Evolutionary conservation across 2,888 invertebrate genomes (phyloP).

Genomic region (Thumatha senex): DNA sequence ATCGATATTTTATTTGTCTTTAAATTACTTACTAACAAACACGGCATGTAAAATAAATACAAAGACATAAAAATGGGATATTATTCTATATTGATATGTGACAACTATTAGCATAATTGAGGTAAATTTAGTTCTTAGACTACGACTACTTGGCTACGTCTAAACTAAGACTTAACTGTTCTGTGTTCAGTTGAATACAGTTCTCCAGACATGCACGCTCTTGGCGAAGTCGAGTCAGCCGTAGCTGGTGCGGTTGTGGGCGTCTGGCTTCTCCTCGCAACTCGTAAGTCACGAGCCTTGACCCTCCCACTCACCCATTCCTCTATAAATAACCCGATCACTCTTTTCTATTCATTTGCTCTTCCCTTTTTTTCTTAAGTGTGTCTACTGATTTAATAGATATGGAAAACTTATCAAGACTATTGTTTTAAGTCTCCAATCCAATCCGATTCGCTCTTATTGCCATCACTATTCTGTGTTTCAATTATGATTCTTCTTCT

Average conservation of each 20-base stretch:
- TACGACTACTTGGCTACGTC: conserved; percentile 77
- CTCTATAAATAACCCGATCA: conserved; percentile 47
- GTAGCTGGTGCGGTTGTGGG: conserved; percentile 56
- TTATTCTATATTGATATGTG: too few relatives aligned
- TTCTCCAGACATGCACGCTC: conserved; percentile 72
- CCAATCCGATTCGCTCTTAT: conserved; percentile 61
- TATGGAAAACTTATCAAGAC: conserved; percentile 53
- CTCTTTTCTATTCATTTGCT: conserved; percentile 73
- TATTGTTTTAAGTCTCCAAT: conserved; percentile 42
- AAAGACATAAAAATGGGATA: too few relatives aligned
- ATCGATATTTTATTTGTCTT: too few relatives aligned
- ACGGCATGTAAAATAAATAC: too few relatives aligned
- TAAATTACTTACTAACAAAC: too few relatives aligned
- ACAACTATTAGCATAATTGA: too few relatives aligned
- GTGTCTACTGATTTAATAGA: conserved; percentile 61
- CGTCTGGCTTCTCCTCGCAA: conserved; percentile 62
- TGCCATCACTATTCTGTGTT: conserved; percentile 59
- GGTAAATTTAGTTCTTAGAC: conserved; percentile 71
- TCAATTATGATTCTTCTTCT: conserved; percentile 64
- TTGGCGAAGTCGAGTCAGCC: conserved; percentile 67
- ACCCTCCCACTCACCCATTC: conserved; percentile 55
- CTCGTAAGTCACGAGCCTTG: conserved; percentile 84
- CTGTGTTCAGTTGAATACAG: conserved; percentile 68
- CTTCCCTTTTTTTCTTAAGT: conserved; percentile 70
- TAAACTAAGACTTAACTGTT: conserved; percentile 72